Evolutionary conservation across 1,140 invertebrate genomes (phyloP).

Genomic region (Sycophila sp.): DNA sequence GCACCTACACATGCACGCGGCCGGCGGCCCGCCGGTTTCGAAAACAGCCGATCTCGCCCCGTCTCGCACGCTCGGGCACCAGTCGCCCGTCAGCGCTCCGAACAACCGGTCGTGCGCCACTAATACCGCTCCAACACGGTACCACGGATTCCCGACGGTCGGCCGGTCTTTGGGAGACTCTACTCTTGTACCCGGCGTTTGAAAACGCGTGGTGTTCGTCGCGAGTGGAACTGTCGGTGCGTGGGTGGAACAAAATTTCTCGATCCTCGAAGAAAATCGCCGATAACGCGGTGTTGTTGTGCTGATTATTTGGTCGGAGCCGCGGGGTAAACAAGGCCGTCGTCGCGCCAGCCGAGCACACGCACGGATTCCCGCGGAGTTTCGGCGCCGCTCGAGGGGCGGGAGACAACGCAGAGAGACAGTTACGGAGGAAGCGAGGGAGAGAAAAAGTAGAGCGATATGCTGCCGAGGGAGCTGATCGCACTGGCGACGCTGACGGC

Average conservation of each 20-base stretch:
- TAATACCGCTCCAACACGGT: no score
- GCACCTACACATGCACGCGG: conserved; percentile 40
- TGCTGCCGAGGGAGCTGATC: conserved; percentile 46
- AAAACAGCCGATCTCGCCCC: conserved; percentile 40
- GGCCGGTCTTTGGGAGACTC: no score
- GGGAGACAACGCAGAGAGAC: background rate
- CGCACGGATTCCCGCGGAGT: background rate
- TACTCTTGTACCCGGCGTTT: no score
- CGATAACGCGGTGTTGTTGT: no score
- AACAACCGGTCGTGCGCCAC: background rate
- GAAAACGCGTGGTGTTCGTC: no score
- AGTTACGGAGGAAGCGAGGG: background rate
- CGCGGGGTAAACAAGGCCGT: background rate
- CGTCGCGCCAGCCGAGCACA: background rate
- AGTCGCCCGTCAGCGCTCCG: conserved; percentile 30
- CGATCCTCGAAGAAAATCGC: no score
- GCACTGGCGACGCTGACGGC: conserved; percentile 49
- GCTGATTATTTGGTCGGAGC: no score
- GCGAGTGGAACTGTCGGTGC: no score
- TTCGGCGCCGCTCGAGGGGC: background rate
- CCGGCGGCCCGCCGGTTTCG: conserved; percentile 43
- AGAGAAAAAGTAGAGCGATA: conserved; percentile 15
- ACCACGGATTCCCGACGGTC: no score
- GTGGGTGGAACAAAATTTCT: no score
- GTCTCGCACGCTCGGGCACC: conserved; percentile 28